Base-by-base conservation (phyloP, 2,797 vertebrate species). In the Champsocephalus gunnari region DNA sequence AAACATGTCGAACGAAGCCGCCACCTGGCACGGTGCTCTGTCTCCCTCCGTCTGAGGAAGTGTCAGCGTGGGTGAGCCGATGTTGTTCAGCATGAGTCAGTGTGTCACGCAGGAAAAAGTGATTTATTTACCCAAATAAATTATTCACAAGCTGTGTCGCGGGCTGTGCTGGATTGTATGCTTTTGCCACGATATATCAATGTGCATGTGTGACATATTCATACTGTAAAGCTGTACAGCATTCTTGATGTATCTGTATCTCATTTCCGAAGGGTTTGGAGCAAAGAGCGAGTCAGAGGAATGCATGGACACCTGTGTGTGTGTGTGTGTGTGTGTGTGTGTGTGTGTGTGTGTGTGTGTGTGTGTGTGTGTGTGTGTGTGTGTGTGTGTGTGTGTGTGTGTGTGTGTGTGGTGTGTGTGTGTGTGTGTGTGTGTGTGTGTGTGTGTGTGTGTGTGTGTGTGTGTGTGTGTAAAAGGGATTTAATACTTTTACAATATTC, bases 81-180 rank as follows among this genome's bases (percentile, higher is more conserved):
- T 58, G 38, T 64, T 65, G 63, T 45, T 75, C 60, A 21, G 80
- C 13, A 71, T 21, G 58, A 86, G 71, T 81, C 68, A 63, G 56
- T 51, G 69, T 59, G 66, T 73, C 74, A 80, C 83, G 51, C 51
- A 81, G 74, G 68, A 53, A 79, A 74, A 80, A 70, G 34, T 78
- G 57, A 48, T 70, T 66, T 73, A 81, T 65, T 79, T 84, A 87
- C 66, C 45, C 44, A 67, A 43, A 82, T 85, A 79, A 84, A 90
- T 86, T 83, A 89, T 85, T 87, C 66, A 91, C 64, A 71, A 12
- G 61, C 19, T 73, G 43, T 54, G 69, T 32, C 50, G 14, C 50
- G 14, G 58, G 17, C 62, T 66, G 66, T 73, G 54, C 51, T 62
- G 45, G 16, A 19, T 44, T 54, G 24, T 68, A 38, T 51, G 32